Evolutionary conservation across 2,888 invertebrate species (phyloP).

Genomic region (Odontothrips loti): DNA sequence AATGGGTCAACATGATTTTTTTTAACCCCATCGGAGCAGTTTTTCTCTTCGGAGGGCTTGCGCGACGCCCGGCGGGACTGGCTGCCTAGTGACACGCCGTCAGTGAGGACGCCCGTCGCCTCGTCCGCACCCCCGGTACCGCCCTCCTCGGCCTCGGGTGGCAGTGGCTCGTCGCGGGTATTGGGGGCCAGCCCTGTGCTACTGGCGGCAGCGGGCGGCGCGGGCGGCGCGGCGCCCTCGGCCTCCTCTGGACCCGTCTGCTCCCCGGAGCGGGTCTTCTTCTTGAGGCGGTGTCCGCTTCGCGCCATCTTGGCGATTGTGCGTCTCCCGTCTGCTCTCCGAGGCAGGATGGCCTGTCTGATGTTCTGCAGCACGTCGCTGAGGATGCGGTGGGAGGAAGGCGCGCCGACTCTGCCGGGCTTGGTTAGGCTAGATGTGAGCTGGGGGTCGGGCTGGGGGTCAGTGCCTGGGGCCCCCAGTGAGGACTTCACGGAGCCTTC

Average conservation of each 20-base stretch:
- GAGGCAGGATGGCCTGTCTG: background rate
- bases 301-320: background rate
- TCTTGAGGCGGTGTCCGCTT: background rate
- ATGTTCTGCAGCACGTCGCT: background rate
- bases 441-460: background rate
- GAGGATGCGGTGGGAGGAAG: background rate
- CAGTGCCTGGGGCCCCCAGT: background rate
- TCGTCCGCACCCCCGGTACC: background rate
- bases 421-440: too few relatives aligned
- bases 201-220: background rate
- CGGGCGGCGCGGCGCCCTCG: background rate
- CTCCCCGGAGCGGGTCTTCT: background rate
- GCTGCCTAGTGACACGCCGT: background rate
- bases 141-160: background rate
- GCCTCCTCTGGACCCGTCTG: background rate
- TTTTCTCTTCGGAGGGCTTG: background rate
- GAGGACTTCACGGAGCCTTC: background rate
- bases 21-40: background rate
- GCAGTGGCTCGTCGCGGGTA: too few relatives aligned
- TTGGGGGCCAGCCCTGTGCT: background rate
- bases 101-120: background rate
- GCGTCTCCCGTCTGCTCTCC: background rate
- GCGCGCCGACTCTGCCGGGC: background rate
- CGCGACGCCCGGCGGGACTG: background rate
- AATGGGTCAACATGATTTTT: slow-evolving; percentile 23